A percentile compares a stretch with the other conserved stretches of the same genome.
Evolutionary conservation across 2,797 vertebrate species (phyloP).

Genomic region (Acanthis flammea): DNA sequence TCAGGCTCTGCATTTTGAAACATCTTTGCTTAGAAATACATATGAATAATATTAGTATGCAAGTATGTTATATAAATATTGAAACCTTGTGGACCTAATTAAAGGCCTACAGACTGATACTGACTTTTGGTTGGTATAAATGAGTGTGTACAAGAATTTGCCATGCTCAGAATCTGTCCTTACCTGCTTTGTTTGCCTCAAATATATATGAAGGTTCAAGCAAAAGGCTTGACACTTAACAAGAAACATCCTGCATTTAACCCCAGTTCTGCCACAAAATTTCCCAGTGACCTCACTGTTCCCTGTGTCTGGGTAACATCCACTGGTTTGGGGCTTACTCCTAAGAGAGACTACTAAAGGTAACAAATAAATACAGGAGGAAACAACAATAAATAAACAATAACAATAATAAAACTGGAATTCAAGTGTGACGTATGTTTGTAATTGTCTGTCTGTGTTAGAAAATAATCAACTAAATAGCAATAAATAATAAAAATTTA

Average conservation of each 20-base stretch:
- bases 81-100: background rate
- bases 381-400: slow-evolving; percentile 46
- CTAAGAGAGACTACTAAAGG: background rate
- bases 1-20: slow-evolving; percentile 18
- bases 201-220: background rate
- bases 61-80: background rate
- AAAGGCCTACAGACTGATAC: background rate
- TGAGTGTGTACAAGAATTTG: background rate
- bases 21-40: background rate
- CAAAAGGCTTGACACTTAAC: background rate
- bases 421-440: slow-evolving; percentile 60
- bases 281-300: background rate
- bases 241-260: background rate
- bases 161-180: background rate
- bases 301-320: background rate
- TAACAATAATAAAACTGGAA: slow-evolving; percentile 56
- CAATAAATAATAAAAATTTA: slow-evolving; percentile 68
- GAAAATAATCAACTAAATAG: slow-evolving; percentile 68
- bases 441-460: slow-evolving; percentile 41
- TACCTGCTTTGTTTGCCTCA: background rate
- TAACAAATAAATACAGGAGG: background rate
- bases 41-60: background rate
- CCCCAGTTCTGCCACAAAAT: background rate
- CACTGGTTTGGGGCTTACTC: background rate
- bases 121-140: background rate